A percentile compares a stretch with the other conserved stretches of the same genome.
Evolutionary conservation across 2,888 invertebrate species (phyloP).

Genomic region (Conchocele bisecta): DNA sequence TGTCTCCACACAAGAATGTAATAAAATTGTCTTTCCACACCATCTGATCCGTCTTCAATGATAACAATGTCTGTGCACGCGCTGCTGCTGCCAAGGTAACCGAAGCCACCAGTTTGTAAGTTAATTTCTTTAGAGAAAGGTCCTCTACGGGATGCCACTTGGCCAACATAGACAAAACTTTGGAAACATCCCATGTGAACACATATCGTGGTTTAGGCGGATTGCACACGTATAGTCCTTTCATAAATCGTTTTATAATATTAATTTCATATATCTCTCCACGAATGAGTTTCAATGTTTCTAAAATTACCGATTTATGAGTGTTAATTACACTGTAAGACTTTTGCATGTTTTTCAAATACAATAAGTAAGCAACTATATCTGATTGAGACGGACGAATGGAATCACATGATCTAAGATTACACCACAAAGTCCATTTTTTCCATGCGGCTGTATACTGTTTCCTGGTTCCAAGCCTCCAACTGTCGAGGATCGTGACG

Average conservation of each 20-base stretch:
- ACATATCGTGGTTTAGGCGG: constrained; percentile 23
- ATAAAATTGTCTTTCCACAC: background rate
- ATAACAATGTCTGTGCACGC: constrained; percentile 16
- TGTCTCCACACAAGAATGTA: background rate
- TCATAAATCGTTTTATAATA: constrained; percentile 39
- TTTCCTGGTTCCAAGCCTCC: constrained; percentile 32
- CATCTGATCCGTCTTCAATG: constrained; percentile 9
- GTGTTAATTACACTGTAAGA: constrained; percentile 1
- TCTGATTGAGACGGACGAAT: constrained; percentile 25
- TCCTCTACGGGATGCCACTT: background rate
- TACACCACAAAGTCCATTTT: constrained; percentile 42
- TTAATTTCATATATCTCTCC: no score
- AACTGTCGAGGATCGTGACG: constrained; percentile 7
- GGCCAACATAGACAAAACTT: constrained; percentile 9
- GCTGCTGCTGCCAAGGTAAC: constrained; percentile 15
- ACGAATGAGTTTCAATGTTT: constrained; percentile 31
- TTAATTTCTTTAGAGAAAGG: constrained; percentile 12
- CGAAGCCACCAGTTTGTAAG: constrained; percentile 22
- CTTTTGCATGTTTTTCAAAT: background rate
- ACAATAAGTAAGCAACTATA: constrained; percentile 18
- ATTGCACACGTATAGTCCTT: constrained; percentile 17
- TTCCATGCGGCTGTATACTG: constrained; percentile 38
- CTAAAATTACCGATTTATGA: constrained; percentile 31
- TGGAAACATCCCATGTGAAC: constrained; percentile 26
- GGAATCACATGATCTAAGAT: constrained; percentile 27